Percentiles rank a stretch among this genome's conserved stretches.
Evolutionary conservation across 2,888 invertebrate genomes (phyloP).

Genomic region (Leucophenga montana): DNA sequence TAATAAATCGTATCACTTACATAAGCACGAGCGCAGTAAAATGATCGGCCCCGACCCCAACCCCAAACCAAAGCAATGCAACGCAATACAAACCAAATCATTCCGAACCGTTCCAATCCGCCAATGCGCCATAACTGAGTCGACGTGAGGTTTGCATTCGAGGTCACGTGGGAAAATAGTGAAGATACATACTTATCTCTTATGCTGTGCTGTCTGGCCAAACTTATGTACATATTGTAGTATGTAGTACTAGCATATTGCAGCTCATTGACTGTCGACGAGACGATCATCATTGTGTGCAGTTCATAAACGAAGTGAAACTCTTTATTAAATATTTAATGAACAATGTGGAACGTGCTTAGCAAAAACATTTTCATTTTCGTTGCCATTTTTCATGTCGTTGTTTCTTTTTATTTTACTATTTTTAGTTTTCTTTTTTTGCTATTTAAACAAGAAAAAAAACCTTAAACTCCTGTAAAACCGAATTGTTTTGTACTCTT

Average conservation of each 20-base stretch:
- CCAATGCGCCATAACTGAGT: not conserved
- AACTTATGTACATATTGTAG: constrained; percentile 6
- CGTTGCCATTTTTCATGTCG: constrained; percentile 5
- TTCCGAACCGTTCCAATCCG: not conserved
- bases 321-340: constrained; percentile 39
- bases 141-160: constrained; percentile 64
- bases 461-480: not conserved
- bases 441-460: constrained; percentile 40
- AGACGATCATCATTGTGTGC: constrained; percentile 28
- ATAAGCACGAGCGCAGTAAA: constrained; percentile 4
- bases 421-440: constrained; percentile 32
- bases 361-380: constrained; percentile 16
- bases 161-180: constrained; percentile 56
- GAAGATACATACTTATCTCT: constrained; percentile 21
- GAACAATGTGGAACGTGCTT: constrained; percentile 17
- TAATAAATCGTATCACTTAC: constrained; percentile 10
- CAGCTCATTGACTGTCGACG: constrained; percentile 11
- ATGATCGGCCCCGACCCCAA: too few species aligned
- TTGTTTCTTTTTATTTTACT: constrained; percentile 20
- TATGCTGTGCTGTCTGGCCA: constrained; percentile 38
- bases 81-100: not conserved
- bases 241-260: not conserved
- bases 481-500: too few species aligned
- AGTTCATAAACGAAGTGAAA: constrained; percentile 40
- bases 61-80: too few species aligned